These are phyloP conservation scores for Liopterus haemorrhoidalis DNA, from an alignment of 2,888 invertebrate species.

Conservation along the genomic window DNA sequence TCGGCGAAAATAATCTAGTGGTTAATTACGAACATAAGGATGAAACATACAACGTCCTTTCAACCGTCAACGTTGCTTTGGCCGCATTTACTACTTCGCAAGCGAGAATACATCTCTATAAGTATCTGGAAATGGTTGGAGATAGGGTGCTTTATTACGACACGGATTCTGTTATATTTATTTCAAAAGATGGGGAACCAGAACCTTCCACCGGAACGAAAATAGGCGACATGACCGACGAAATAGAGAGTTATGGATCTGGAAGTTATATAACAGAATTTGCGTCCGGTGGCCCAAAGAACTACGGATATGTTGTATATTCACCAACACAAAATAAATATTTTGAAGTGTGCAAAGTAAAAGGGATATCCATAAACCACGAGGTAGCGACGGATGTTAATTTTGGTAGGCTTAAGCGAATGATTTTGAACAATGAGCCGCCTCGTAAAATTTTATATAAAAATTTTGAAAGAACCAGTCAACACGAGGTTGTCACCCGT, in stretches of 20 bases:
- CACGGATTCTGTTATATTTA: conserved; percentile 39
- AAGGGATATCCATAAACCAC: too few species aligned
- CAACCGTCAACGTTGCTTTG: conserved; percentile 33
- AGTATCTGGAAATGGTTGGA: conserved; percentile 33
- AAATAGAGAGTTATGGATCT: conserved; percentile 31
- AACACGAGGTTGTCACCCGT: too few species aligned
- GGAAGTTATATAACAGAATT: conserved; percentile 33
- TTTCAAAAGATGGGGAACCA: conserved; percentile 20
- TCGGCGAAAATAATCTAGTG: conserved; percentile 26
- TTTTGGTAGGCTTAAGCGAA: too few species aligned
- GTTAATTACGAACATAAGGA: conserved; percentile 23
- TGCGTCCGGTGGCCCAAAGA: conserved; percentile 38
- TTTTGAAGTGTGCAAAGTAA: too few species aligned
- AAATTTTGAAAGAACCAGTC: too few species aligned
- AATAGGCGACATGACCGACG: conserved; percentile 38
- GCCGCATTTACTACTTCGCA: conserved; percentile 39
- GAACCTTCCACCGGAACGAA: conserved; percentile 32
- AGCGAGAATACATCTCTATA: too few species aligned
- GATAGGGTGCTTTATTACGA: conserved; percentile 37
- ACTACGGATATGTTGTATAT: conserved; percentile 33
- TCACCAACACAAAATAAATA: conserved; percentile 2
- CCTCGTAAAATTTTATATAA: too few species aligned
- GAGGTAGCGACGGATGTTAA: too few species aligned
- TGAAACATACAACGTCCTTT: conserved; percentile 17
- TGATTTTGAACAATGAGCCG: too few species aligned